Evolutionary conservation across 35 echinoderm and acorn worm genomes (phyloP).

Genomic region (Lytechinus variegatus): DNA sequence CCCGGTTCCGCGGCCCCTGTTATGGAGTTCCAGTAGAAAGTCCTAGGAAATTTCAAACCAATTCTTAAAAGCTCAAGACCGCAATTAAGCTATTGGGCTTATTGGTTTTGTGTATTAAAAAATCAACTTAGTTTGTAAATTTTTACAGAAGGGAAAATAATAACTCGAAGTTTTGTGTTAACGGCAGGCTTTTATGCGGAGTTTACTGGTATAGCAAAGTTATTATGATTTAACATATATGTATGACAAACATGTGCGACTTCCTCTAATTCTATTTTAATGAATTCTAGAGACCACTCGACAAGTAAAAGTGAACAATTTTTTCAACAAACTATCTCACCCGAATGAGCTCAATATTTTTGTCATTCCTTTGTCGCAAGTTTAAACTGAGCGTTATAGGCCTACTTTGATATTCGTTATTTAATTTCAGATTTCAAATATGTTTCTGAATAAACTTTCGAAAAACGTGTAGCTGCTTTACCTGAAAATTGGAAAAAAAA

Average conservation of each 20-base stretch:
- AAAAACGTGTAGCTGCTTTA: background rate
- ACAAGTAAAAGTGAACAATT: background rate
- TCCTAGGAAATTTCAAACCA: no score
- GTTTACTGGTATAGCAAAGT: background rate
- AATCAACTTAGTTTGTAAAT: no score
- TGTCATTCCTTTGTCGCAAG: background rate
- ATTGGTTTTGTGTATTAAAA: no score
- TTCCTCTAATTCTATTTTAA: no score
- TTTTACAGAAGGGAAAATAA: background rate
- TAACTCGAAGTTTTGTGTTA: background rate
- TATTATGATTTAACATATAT: background rate
- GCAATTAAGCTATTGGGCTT: no score
- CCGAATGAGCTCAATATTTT: background rate
- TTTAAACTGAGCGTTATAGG: background rate
- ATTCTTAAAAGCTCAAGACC: no score
- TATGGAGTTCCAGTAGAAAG: no score
- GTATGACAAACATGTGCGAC: no score
- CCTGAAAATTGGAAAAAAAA: background rate
- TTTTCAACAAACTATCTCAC: background rate
- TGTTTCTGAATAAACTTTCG: no score
- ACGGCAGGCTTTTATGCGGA: background rate
- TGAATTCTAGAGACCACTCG: no score
- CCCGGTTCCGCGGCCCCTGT: no score
- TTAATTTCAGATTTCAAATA: background rate
- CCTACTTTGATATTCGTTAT: background rate